phyloP scores from a whole-genome alignment of 2,888 invertebrate species.

The Tyria jacobaeae region DNA sequence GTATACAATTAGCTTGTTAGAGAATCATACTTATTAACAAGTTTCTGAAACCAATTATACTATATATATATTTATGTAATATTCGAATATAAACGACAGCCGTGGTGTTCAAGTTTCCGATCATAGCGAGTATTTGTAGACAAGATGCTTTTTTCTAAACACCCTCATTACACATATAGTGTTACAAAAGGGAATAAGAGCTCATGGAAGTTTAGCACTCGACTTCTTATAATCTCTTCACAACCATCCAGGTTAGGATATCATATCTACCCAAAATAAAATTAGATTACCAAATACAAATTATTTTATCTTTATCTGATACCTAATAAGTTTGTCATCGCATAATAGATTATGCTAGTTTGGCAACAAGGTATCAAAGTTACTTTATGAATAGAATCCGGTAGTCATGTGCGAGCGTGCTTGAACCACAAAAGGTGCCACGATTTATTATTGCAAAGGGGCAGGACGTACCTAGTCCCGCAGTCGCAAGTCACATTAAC shows the following conservation, averaged over 20 bases:
- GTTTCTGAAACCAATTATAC: too few species aligned
- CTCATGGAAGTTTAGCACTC: not conserved
- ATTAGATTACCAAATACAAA: not conserved
- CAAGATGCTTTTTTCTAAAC: too few species aligned
- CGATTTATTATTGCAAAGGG: slow-evolving; percentile 70
- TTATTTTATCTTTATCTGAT: slow-evolving; percentile 2
- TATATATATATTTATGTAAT: too few species aligned
- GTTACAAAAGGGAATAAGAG: not conserved
- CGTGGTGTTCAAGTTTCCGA: too few species aligned
- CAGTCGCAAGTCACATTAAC: slow-evolving; percentile 55
- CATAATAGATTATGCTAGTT: slow-evolving; percentile 34
- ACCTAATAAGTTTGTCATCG: slow-evolving; percentile 12
- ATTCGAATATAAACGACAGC: too few species aligned
- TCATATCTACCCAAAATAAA: not conserved
- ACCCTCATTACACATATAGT: too few species aligned
- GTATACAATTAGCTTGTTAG: too few species aligned
- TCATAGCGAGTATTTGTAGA: too few species aligned
- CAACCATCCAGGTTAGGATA: too few species aligned
- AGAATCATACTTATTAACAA: too few species aligned
- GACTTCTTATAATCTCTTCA: not conserved
- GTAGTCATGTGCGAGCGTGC: slow-evolving; percentile 60
- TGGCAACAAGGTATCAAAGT: slow-evolving; percentile 34
- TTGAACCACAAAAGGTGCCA: slow-evolving; percentile 68
- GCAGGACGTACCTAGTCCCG: slow-evolving; percentile 29
- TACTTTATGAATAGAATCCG: slow-evolving; percentile 40